Conservation (phyloP, 2,888 invertebrate species). For the Caenorhabditis sinica region DNA sequence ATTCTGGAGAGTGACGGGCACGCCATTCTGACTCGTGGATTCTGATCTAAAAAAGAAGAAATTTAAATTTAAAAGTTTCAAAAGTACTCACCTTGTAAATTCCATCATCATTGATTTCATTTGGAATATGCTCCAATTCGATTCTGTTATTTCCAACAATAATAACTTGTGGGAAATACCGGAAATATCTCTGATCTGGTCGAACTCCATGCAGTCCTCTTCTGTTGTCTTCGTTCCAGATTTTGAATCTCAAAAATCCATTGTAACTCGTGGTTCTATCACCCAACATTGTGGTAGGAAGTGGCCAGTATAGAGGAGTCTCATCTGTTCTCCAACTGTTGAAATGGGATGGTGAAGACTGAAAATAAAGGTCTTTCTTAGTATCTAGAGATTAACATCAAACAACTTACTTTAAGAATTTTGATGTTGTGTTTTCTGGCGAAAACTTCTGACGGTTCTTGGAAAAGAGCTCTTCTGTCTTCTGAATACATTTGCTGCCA, state of each 20-base stretch:
- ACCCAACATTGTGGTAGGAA: constrained; percentile 91
- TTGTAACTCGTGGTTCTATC: constrained; percentile 91
- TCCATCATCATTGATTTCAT: constrained; percentile 84
- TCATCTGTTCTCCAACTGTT: constrained; percentile 84
- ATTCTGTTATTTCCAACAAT: constrained; percentile 90
- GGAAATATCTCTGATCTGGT: constrained; percentile 79
- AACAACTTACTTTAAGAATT: constrained; percentile 74
- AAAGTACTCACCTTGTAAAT: constrained; percentile 84
- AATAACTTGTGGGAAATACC: constrained; percentile 86
- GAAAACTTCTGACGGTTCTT: constrained; percentile 80
- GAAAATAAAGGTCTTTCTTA: constrained; percentile 7
- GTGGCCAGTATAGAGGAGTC: constrained; percentile 90
- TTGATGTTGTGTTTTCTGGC: constrained; percentile 77
- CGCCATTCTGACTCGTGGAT: constrained; percentile 87
- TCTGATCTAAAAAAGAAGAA: constrained; percentile 69
- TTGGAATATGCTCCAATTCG: constrained; percentile 89
- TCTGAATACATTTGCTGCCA: constrained; percentile 87
- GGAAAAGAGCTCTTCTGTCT: constrained; percentile 79
- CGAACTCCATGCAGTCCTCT: constrained; percentile 73
- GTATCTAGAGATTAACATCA: too few species aligned
- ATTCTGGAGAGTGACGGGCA: constrained; percentile 86
- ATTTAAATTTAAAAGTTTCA: constrained; percentile 73
- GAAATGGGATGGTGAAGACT: constrained; percentile 72
- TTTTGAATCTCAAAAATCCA: constrained; percentile 90
- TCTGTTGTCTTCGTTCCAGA: constrained; percentile 85